Percentiles rank a stretch among this genome's conserved stretches.
Evolutionary conservation across 2,888 invertebrate genomes (phyloP).

Genomic region (Mythimna vitellina): DNA sequence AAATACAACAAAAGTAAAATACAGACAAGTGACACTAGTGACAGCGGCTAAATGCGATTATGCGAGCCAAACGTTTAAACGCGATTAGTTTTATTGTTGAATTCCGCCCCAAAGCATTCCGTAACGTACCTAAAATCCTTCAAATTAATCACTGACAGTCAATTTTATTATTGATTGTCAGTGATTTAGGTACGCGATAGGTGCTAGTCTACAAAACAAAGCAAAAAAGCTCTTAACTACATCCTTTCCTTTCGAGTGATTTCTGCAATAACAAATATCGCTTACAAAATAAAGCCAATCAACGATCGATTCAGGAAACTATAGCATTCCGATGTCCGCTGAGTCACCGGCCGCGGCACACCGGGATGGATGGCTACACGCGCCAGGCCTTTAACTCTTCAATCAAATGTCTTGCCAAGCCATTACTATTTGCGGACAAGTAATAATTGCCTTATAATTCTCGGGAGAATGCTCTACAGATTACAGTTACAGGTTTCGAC

Average conservation of each 20-base stretch:
- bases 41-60: too few species aligned
- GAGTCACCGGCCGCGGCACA: conserved; percentile 65
- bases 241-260: conserved; percentile 14
- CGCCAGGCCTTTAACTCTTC: conserved; percentile 56
- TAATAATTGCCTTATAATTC: conserved; percentile 67
- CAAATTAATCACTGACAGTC: too few species aligned
- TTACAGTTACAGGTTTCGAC: conserved; percentile 50
- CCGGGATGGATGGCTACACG: conserved; percentile 48
- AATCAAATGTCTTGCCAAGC: conserved; percentile 62
- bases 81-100: too few species aligned
- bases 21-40: too few species aligned
- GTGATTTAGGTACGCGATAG: background rate
- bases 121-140: too few species aligned
- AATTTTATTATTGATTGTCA: background rate
- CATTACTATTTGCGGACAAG: conserved; percentile 60
- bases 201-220: background rate
- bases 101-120: background rate
- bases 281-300: conserved; percentile 68
- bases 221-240: background rate
- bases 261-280: conserved; percentile 35
- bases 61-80: too few species aligned
- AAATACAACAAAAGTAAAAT: too few species aligned
- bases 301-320: conserved; percentile 80
- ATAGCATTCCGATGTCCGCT: conserved; percentile 78
- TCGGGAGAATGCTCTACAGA: conserved; percentile 60